phyloP scores from a whole-genome alignment of 2,113 vertebrate species.

The Grantiella picta region DNA sequence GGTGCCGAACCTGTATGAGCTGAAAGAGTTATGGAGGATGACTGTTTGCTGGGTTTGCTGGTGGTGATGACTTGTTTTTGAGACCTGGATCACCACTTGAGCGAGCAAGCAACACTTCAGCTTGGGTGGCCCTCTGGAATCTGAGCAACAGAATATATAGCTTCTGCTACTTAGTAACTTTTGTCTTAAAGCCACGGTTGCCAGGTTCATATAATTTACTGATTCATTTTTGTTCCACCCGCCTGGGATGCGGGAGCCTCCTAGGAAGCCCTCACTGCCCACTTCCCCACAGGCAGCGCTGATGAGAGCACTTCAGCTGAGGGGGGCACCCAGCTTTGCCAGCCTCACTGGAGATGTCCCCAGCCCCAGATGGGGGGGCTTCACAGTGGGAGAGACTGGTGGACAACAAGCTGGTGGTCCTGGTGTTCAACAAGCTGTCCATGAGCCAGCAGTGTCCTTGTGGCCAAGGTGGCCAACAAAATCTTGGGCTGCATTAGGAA shows the following conservation, averaged over 20 bases:
- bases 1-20: neutral
- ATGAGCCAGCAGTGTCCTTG: neutral
- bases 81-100: neutral
- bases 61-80: neutral
- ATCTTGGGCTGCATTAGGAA: neutral
- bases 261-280: neutral
- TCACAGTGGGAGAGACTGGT: neutral
- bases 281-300: rapidly evolving
- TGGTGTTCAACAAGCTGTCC: neutral
- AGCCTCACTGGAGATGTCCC: neutral
- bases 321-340: neutral
- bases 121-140: neutral
- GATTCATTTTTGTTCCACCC: neutral
- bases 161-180: neutral
- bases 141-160: neutral
- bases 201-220: rapidly evolving
- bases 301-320: neutral
- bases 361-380: no score
- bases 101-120: rapidly evolving
- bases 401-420: neutral
- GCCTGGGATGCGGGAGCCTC: rapidly evolving
- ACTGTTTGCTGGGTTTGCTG: neutral
- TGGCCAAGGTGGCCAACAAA: neutral
- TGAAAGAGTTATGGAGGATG: neutral
- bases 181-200: neutral